Conservation (phyloP, 1,140 invertebrate species). For the Linepithema humile region DNA sequence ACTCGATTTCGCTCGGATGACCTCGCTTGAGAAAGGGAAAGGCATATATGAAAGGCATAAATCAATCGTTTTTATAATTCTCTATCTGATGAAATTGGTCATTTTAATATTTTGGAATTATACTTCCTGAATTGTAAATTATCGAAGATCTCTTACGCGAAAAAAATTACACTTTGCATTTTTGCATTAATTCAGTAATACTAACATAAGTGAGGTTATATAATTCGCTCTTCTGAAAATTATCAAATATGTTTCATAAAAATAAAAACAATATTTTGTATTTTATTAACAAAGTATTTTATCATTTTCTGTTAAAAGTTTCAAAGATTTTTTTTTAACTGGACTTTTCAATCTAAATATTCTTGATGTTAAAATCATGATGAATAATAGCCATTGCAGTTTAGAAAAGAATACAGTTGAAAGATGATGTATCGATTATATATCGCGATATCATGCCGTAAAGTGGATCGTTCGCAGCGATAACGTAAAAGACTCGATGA, state of each 20-base stretch:
- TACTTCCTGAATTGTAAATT: background rate
- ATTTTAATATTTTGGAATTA: background rate
- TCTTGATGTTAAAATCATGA: background rate
- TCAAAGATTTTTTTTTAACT: background rate
- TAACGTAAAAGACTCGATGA: background rate
- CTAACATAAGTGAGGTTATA: no score
- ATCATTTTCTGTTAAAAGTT: no score
- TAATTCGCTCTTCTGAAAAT: no score
- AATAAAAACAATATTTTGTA: no score
- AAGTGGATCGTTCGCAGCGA: background rate
- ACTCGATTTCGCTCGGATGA: constrained; percentile 45
- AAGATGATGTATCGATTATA: background rate
- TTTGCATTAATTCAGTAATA: no score
- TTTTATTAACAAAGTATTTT: no score
- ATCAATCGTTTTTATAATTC: constrained; percentile 22
- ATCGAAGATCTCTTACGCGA: background rate
- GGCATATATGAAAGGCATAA: background rate
- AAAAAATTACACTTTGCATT: no score
- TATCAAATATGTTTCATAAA: no score
- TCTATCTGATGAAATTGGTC: background rate
- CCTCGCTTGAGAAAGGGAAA: constrained; percentile 52
- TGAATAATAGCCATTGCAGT: background rate
- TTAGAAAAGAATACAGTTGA: background rate
- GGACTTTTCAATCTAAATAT: background rate
- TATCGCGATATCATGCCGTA: background rate